These are phyloP conservation scores for Rapana venosa DNA, from an alignment of 2,888 invertebrate genomes.

Conservation along the genomic window DNA sequence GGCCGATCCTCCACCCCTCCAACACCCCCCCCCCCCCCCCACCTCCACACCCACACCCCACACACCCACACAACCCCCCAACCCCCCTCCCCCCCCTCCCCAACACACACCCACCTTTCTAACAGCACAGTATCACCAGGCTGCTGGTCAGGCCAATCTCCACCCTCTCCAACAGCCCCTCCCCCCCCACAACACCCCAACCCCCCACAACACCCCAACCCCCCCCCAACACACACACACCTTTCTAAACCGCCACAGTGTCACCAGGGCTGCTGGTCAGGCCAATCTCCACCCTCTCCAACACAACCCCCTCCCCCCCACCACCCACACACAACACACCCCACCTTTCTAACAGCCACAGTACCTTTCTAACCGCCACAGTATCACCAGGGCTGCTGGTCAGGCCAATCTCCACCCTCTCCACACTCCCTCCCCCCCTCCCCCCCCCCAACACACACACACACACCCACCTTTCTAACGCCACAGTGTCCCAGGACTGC, in stretches of 20 bases:
- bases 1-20: conserved; percentile 72
- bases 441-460: no score
- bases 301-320: background rate
- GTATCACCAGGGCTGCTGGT: background rate
- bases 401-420: background rate
- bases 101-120: no score
- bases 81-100: background rate
- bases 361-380: no score
- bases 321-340: no score
- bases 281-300: conserved; percentile 71
- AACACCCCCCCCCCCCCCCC: background rate
- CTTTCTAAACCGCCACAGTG: conserved; percentile 90
- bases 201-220: conserved; percentile 95
- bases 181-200: no score
- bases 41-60: no score
- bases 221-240: conserved; percentile 89
- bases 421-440: no score
- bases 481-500: no score
- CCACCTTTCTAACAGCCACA: conserved; percentile 80
- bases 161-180: no score
- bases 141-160: background rate
- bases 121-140: background rate
- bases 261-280: conserved; percentile 90
- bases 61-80: background rate
- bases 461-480: no score